Base-by-base conservation (phyloP, 2,113 vertebrate genomes). In the Alouatta palliata region DNA sequence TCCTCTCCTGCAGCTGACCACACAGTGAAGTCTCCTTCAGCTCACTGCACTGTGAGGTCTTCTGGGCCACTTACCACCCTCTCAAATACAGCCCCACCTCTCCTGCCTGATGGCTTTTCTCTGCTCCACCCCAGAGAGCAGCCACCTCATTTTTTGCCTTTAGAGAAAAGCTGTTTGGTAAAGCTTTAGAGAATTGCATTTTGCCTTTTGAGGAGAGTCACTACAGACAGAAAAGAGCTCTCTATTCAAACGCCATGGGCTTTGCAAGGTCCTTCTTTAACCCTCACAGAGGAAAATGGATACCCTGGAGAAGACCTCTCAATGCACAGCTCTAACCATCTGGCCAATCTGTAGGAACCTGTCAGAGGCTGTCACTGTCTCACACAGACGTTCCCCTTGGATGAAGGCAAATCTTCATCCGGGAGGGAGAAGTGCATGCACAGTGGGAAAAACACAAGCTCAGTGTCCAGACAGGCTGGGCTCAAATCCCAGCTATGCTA, bases 291-390 rank as follows among this genome's bases (percentile, higher is more conserved):
- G 40, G 27, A 43, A 73, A 81, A 52, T 0, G 0, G 23, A 61
- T 58, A 87, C 52, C 52, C 43, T 8, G 8, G 76, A 23, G 71
- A 61, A 70, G 19, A 35, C 61, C 10, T 61, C 64, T 80, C 23
- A 9, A 20, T 0, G 9, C 9, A 54, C 27, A 54, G 30, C 64
- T 52, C 64, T 35, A 40, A 64, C 43, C 64, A 61, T 54, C n/a
- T 27, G 17, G 23, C 37, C 32, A 58, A 58, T 6, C 4, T 6
- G 2, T 37, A 61, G 88, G 61, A 76, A 21, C 35, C 52, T 12
- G 27, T 0, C 1, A 47, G 64, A 25, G 7, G 16, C 49, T 32
- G 16, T 4, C 5, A 0, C 75, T 54, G 52, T 43, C 21, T n/a
- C 37, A n/a, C 11, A 66, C 16, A 66, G 49, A 49, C 19, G 40